These are phyloP conservation scores for Podarcis lilfordi DNA, from an alignment of 2,797 vertebrate species.

Conservation along the genomic window DNA sequence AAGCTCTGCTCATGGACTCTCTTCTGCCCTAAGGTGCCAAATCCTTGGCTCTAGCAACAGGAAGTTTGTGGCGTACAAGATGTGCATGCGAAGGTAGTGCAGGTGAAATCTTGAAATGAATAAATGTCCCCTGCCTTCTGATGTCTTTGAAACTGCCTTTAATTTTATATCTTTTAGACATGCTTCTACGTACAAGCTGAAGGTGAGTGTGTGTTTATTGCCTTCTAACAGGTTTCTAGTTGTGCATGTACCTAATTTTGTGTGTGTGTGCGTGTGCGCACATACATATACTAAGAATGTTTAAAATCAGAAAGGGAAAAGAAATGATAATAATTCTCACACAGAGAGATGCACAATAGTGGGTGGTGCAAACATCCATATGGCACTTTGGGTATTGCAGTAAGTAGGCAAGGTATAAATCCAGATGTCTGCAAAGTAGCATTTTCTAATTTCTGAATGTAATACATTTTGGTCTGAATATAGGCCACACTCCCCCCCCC, in stretches of 20 bases:
- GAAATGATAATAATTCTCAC: neutral
- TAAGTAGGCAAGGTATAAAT: neutral
- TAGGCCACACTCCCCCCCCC: no score
- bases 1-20: neutral
- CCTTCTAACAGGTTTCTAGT: neutral
- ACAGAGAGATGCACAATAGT: neutral
- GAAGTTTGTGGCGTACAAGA: neutral
- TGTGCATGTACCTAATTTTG: neutral
- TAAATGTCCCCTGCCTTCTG: neutral
- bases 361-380: neutral
- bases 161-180: neutral
- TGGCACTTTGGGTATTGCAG: neutral
- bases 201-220: neutral
- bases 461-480: neutral
- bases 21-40: neutral
- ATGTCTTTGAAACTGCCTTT: neutral
- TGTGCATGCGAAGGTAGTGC: neutral
- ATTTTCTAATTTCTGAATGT: neutral
- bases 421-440: neutral
- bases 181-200: neutral
- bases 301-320: neutral
- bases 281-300: neutral
- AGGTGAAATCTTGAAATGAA: neutral
- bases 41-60: neutral
- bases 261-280: neutral